Base-by-base conservation (phyloP, 2,888 invertebrate species). In the Bellardia bayeri region DNA sequence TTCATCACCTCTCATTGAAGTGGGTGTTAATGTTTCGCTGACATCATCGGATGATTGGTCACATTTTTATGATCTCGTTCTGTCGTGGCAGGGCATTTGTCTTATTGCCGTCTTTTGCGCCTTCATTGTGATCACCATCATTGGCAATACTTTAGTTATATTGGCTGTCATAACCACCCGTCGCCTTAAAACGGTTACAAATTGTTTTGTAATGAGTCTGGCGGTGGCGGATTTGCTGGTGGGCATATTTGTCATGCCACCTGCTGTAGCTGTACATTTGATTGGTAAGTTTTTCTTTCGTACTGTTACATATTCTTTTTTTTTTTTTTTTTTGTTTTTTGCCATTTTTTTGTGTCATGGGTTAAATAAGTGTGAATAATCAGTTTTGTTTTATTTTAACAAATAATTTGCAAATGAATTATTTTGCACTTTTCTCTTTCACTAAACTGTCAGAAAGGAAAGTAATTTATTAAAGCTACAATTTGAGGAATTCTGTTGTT, bases 211-310 rank as follows among this genome's bases (percentile, higher is more conserved):
- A 89, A 98, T 98, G 91, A 98, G 98, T 76, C 94, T 99, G 92
- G 99, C 99, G 0, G 96, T 97, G 0, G 98, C 99, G 66, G 99
- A 99, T 94, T 95, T 98, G 93, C 93, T 98, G 89, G 98, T 99
- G 4, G 99, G 98, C 1, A 96, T 98, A 49, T 97, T 98, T 91
- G 98, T 99, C 0, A 97, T 99, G 97, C 99, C 99, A 2, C 98
- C 98, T 68, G 98, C 98, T n/a, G 97, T 98, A 56, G 97, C 97
- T 83, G 93, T 93, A 5, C 93, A 97, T 94, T 95, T 98, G 79
- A 96, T 96, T 94, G 97, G 98, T 95, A 94, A 96, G 96, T 93
- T 68, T 6, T 54, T 33, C 40, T 42, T 45, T 23, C 1, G 3
- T 13, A 68, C 14, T 42, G 66, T 16, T 11, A 8, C 4, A 16